Base-by-base conservation (phyloP, 2,888 invertebrate species). In the Coleophora deauratella region DNA sequence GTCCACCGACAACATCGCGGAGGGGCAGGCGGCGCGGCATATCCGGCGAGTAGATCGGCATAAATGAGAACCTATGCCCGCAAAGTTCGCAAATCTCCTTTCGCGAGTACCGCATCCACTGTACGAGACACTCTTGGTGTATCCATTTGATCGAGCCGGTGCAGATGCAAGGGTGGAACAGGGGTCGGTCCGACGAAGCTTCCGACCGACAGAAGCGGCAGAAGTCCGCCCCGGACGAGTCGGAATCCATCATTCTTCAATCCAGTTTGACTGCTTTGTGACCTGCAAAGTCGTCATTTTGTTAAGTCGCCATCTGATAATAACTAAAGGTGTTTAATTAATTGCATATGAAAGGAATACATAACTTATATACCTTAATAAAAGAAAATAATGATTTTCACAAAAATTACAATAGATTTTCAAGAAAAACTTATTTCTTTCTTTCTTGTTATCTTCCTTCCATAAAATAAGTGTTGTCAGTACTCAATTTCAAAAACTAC, bases 91-190 rank as follows among this genome's bases (percentile, higher is more conserved):
- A 99, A 70, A 96, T 98, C 76, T 99, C 99, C 84, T 99, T 99
- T 55, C 97, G 91, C 48, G 98, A 98, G 76, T 99, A 99, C 51
- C 98, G 92, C 91, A 99, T 95, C 99, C 99, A 99, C 85, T 99
- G 98, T 61, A 98, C 93, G 49, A 99, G 88, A 79, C 99, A 98
- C 70, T 99, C 98, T 78, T 99, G 98, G 80, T 99, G 99, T 46
- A 99, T 98, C 90, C 95, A 99, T 85, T 99, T 99, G 59, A 99
- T 99, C 58, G 97, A 98, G 40, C 99, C 99, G 21, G 98, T 98
- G 72, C 99, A 99, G 41, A 99, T 97, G 77, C 99, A 99, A 0
- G 99, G 99, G 81, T 99, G 97, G 75, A 96, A 99, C 9, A 99
- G 87, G 1, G 97, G 98, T 52, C 97, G 91, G 63, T 99, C 99